Evolutionary conservation across 2,113 vertebrate species (phyloP).

Genomic region (Phylloscopus whistleri): DNA sequence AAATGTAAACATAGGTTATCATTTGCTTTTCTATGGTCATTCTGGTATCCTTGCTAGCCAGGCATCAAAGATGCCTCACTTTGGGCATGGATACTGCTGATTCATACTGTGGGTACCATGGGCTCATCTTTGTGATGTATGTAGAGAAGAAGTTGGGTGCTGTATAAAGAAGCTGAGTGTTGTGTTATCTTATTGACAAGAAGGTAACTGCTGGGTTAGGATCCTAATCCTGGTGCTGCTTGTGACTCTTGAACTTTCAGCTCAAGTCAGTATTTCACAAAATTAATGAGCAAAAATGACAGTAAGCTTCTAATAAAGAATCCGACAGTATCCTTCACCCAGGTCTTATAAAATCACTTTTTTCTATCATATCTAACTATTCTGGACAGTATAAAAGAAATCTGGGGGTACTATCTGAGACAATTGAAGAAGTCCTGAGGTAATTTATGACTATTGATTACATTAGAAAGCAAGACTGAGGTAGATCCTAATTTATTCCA

Average conservation of each 20-base stretch:
- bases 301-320: neutral
- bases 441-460: neutral
- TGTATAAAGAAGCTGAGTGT: neutral
- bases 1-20: neutral
- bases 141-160: neutral
- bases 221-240: neutral
- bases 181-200: neutral
- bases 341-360: neutral
- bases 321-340: neutral
- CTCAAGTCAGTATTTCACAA: neutral
- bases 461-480: neutral
- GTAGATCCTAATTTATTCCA: neutral
- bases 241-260: neutral
- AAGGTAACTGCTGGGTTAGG: neutral
- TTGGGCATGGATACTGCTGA: neutral
- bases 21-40: neutral
- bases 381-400: neutral
- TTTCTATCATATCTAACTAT: neutral
- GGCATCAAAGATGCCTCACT: neutral
- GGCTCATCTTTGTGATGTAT: neutral
- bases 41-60: neutral
- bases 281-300: neutral
- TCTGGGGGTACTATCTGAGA: neutral
- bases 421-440: neutral
- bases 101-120: neutral